Evolutionary conservation across 2,113 vertebrate species (phyloP).

Genomic region (Urocitellus parryii): DNA sequence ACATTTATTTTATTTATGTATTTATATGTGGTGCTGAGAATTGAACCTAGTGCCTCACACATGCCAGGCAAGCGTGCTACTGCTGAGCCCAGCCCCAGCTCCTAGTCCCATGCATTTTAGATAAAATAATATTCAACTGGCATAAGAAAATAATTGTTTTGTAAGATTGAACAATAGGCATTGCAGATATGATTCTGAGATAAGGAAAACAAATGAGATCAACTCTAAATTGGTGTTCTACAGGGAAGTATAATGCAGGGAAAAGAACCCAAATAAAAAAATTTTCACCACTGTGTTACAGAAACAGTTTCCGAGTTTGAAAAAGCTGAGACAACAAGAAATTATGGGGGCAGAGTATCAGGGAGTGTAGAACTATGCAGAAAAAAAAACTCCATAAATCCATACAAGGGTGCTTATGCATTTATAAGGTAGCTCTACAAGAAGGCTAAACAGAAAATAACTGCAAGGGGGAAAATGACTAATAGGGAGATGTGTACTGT

Average conservation of each 20-base stretch:
- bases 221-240: not conserved
- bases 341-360: not conserved
- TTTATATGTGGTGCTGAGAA: too few species aligned
- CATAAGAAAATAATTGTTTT: not conserved
- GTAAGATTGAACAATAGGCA: not conserved
- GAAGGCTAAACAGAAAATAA: not conserved
- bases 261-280: not conserved
- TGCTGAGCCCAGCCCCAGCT: too few species aligned
- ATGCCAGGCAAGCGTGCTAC: too few species aligned
- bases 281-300: not conserved
- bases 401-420: not conserved
- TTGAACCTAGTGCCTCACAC: too few species aligned
- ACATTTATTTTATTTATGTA: too few species aligned
- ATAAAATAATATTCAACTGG: not conserved
- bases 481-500: not conserved
- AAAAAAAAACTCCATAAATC: not conserved
- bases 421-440: not conserved
- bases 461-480: not conserved
- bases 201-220: not conserved
- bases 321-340: not conserved
- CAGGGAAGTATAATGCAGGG: not conserved
- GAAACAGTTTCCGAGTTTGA: not conserved
- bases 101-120: not conserved
- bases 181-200: not conserved
- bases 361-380: not conserved